Base-by-base conservation (phyloP, 1,140 invertebrate species). In the Anastrepha obliqua region DNA sequence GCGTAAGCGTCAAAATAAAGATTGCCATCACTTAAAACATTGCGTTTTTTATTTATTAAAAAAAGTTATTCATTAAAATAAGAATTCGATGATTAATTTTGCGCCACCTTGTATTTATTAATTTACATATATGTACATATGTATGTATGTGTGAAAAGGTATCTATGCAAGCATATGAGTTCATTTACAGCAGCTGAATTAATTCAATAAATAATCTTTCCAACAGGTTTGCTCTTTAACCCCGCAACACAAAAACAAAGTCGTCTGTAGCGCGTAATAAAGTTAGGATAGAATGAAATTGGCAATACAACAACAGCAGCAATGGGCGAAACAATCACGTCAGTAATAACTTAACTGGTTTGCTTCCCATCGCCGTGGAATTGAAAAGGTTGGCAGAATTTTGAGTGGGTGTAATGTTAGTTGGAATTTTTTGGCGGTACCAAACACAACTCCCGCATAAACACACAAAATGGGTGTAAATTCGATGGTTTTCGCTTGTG, bases 311-410 rank as follows among this genome's bases (percentile, higher is more conserved):
- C 29, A 55, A 47, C 13, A 74, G 42, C 67, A 74, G 44, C 42
- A 74, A 74, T 15, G 17, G 13, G 3, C 13, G 67, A 20, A 51
- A 81, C 74, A 81, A 81, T 55, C 74, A 55, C n/a, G 74, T 13
- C 47, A 81, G 13, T 47, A 81, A 81, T 81, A 55, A 81, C 44
- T 81, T 47, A 81, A 81, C 74, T 81, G 74, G 74, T 81, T 81
- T 20, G n/a, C 20, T n/a, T 29, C 44, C 4, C 74, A 55, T 55
- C 74, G 55, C 0, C n/a, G 47, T 81, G 44, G 74, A 81, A 58
- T 81, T 29, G 11, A 81, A 81, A 81, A 20, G 29, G 4, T 74
- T 74, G 44, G 42, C 9, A 47, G 47, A 81, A 81, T 81, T 58
- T 81, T 42, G 47, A 20, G 74, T 81, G 74, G 74, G 74, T 81